Evolutionary conservation across 1,140 invertebrate species (phyloP).

Genomic region (Harpegnathos saltator): DNA sequence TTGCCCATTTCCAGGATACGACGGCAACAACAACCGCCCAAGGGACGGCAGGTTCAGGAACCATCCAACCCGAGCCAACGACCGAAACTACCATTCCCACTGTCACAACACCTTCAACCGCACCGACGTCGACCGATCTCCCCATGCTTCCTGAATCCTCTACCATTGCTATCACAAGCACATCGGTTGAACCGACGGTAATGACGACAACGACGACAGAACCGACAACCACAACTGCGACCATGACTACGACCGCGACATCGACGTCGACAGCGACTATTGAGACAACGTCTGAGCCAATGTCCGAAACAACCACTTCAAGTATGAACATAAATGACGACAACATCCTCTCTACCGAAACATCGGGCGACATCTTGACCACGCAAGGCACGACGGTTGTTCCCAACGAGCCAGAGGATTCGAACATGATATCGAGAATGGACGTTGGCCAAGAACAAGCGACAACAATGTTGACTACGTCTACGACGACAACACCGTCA

Average conservation of each 20-base stretch:
- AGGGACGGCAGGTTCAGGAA: slow-evolving; percentile 82
- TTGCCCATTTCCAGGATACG: slow-evolving; percentile 84
- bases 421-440: slow-evolving; percentile 14
- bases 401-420: slow-evolving; percentile 25
- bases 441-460: slow-evolving; percentile 74
- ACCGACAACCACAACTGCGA: slow-evolving; percentile 80
- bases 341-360: slow-evolving; percentile 59
- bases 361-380: slow-evolving; percentile 57
- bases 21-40: slow-evolving; percentile 83
- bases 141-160: slow-evolving; percentile 21
- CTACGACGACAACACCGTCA: slow-evolving; percentile 18
- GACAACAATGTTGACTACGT: slow-evolving; percentile 74
- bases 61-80: slow-evolving; percentile 71
- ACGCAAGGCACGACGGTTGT: slow-evolving; percentile 12
- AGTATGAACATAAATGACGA: slow-evolving; percentile 61
- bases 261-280: slow-evolving; percentile 25
- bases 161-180: slow-evolving; percentile 59
- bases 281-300: slow-evolving; percentile 29
- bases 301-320: slow-evolving; percentile 60
- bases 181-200: slow-evolving; percentile 73
- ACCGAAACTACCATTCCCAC: slow-evolving; percentile 59
- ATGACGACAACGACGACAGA: slow-evolving; percentile 75
- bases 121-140: slow-evolving; percentile 34
- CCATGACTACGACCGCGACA: slow-evolving; percentile 74
- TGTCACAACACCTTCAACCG: slow-evolving; percentile 39